Base-by-base conservation (phyloP, 2,888 invertebrate species). In the Sphaerophoria taeniata region DNA sequence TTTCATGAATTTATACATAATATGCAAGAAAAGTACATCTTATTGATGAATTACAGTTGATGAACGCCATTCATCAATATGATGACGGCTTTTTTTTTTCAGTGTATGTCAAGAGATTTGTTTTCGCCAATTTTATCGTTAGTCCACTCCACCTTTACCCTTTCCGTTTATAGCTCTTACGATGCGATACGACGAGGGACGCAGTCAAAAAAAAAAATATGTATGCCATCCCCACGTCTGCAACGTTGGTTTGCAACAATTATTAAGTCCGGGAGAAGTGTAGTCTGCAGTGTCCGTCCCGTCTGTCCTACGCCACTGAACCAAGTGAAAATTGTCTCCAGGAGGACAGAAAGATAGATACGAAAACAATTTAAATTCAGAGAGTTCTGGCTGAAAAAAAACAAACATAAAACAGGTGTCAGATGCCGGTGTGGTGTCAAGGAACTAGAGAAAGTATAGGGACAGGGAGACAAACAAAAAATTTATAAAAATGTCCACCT, bases 101-200 rank as follows among this genome's bases (percentile, higher is more conserved):
- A 79, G 70, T 75, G 74, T 75, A 67, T 79, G 84, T 75, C 75
- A 75, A 79, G 84, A 84, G 74, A 56, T 75, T 79, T 72, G 71
- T 79, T 53, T 56, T 56, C 67, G 4, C 36, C 45, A 67, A 12
- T 49, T 31, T 53, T 49, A 67, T 53, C 24, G 67, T 67, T 24
- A 24, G 39, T 53, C 47, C 71, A 47, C 53, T 51, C 36, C 71
- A 36, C 51, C n/a, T 43, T 53, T 14, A 58, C 67, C 67, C 39
- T 16, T 16, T 39, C 24, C 39, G 56, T 43, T 47, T 70, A 55
- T 39, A 34, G 65, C 49, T n/a, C 12, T 45, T 43, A 1, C 43
- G 33, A 24, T 4, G n/a, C n/a, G 53, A 55, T 4, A 14, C 33
- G 47, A 14, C 12, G 2, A 11, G 3, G 4, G 9, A 24, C 16